Base-by-base conservation (phyloP, 2,797 vertebrate species). In the Trematomus bernacchii region DNA sequence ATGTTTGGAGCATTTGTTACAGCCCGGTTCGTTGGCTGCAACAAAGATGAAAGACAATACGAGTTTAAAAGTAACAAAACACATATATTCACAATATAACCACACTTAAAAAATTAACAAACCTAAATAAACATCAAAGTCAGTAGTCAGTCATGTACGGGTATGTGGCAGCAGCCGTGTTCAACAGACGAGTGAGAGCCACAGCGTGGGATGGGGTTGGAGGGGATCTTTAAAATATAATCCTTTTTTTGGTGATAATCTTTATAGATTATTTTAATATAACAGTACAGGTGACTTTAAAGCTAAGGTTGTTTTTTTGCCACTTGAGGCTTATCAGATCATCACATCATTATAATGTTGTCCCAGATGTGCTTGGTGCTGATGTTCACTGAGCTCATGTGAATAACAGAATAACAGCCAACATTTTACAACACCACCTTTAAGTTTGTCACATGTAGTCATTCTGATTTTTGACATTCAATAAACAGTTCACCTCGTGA, bases 401-500 rank as follows among this genome's bases (percentile, higher is more conserved):
- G 55, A 54, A 62, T 57, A 63, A 60, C 48, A 57, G 55, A 59
- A 62, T 57, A 63, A 60, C 48, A 57, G 40, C 30, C 13, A 18
- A 30, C 33, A 27, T 42, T 53, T 51, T 10, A 37, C 23, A 18
- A 15, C 9, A 43, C 16, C 15, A 30, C 21, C 14, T n/a, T 33
- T 42, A 21, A 23, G 7, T 23, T 15, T 59, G 33, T 52, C 65
- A 62, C 51, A 52, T 37, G 14, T 13, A 40, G 27, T 30, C 33
- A 15, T 74, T 66, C 52, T 15, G 40, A 66, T 51, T 72, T 74
- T 42, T 61, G 21, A 70, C 48, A 27, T 44, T 48, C 37, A 66
- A 27, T 73, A 48, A 83, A 85, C 65, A 48, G 23, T 43, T 85
- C 50, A 44, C 54, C 63, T 57, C 51, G 7, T 73, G 14, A 75